phyloP scores from a whole-genome alignment of 2,888 invertebrate genomes.

The Ophion ventricosus region DNA sequence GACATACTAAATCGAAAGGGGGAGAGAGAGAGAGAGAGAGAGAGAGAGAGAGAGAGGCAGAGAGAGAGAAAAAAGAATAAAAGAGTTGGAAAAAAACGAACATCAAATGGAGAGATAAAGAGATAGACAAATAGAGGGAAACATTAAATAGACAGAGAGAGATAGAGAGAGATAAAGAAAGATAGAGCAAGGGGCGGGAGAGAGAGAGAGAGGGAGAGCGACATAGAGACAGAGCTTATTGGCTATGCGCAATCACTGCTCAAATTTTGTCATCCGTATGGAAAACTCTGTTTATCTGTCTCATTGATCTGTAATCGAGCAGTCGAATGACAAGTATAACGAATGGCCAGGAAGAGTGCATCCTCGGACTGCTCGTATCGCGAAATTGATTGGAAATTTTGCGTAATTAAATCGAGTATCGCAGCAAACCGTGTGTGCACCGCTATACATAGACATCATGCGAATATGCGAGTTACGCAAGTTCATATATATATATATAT shows the following conservation, averaged over 20 bases:
- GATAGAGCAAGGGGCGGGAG: background rate
- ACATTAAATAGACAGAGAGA: too few species aligned
- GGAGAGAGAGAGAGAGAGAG: too few species aligned
- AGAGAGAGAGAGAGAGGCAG: too few species aligned
- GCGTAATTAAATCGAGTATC: constrained; percentile 61
- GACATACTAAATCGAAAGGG: too few species aligned
- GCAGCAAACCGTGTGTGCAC: constrained; percentile 1
- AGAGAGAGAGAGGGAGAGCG: background rate
- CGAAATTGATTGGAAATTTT: constrained; percentile 53
- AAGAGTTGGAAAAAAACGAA: too few species aligned
- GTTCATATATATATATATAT: background rate
- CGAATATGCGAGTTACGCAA: background rate
- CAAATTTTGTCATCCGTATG: constrained; percentile 43
- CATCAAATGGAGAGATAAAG: too few species aligned
- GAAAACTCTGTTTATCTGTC: constrained; percentile 52
- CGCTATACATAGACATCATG: background rate
- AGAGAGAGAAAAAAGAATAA: too few species aligned
- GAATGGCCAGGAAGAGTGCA: constrained; percentile 21
- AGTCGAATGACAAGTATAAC: constrained; percentile 25
- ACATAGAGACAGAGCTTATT: constrained; percentile 4
- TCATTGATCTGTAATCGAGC: constrained; percentile 51
- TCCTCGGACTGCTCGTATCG: constrained; percentile 30
- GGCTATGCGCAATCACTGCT: constrained; percentile 25
- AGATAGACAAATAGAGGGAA: too few species aligned
- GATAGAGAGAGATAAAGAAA: background rate